These are phyloP conservation scores for Clinocottus analis DNA, from an alignment of 2,113 vertebrate genomes.

Conservation along the genomic window DNA sequence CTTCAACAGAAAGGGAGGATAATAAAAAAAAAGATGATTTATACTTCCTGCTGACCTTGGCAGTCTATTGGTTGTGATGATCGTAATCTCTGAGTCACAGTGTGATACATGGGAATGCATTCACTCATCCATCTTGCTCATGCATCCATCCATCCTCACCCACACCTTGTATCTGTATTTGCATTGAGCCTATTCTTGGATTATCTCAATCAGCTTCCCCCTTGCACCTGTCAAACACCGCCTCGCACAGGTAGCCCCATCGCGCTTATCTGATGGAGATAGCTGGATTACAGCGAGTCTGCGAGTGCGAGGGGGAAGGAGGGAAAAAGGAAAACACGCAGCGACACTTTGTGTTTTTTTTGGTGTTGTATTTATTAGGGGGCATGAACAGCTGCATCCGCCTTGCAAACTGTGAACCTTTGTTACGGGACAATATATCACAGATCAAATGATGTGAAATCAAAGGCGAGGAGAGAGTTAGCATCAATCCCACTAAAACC, in stretches of 20 bases:
- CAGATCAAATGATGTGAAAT: conserved; percentile 82
- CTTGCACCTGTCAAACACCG: conserved; percentile 90
- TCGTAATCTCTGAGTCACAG: conserved; percentile 89
- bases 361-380: conserved; percentile 82
- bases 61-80: conserved; percentile 81
- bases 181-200: conserved; percentile 88
- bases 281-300: conserved; percentile 85
- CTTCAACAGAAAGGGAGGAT: conserved; percentile 22
- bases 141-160: conserved; percentile 84
- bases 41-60: conserved; percentile 80
- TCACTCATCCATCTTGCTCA: conserved; percentile 88
- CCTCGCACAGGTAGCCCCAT: conserved; percentile 87
- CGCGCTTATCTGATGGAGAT: conserved; percentile 87
- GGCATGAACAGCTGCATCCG: conserved; percentile 87
- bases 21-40: conserved; percentile 72
- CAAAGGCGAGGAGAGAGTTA: conserved; percentile 81
- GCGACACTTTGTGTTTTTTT: conserved; percentile 20
- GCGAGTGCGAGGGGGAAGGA: conserved; percentile 72
- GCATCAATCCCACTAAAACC: conserved; percentile 75
- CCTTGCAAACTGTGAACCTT: conserved; percentile 84
- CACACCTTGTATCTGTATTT: conserved; percentile 88
- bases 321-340: conserved; percentile 21
- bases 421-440: conserved; percentile 86
- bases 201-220: conserved; percentile 89
- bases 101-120: conserved; percentile 88